These are phyloP conservation scores for Luperina testacea DNA, from an alignment of 2,888 invertebrate species.

Conservation along the genomic window DNA sequence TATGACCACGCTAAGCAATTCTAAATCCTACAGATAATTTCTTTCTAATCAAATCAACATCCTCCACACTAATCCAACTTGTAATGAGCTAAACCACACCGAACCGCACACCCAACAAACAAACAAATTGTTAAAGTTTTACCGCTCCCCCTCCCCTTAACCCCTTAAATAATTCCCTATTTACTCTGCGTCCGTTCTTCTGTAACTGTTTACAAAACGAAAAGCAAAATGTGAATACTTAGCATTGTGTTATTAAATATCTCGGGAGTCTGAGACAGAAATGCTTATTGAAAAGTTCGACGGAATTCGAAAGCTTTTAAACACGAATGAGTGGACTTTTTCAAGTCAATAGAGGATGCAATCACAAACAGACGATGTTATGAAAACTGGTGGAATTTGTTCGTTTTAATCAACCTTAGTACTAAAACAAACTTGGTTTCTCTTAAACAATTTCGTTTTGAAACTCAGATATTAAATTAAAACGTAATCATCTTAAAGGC, in stretches of 20 bases:
- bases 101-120: slow-evolving; percentile 12
- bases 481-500: background rate
- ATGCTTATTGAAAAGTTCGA: background rate
- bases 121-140: slow-evolving; percentile 17
- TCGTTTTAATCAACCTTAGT: background rate
- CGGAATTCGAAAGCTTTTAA: background rate
- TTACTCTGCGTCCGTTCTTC: slow-evolving; percentile 40
- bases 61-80: background rate
- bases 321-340: background rate
- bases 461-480: background rate
- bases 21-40: background rate
- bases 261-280: background rate
- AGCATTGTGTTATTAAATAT: no score
- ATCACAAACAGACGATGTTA: background rate
- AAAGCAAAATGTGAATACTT: no score
- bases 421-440: background rate
- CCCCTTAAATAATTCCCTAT: slow-evolving; percentile 23
- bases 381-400: background rate
- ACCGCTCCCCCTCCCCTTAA: background rate
- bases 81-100: slow-evolving; percentile 18
- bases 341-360: background rate
- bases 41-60: background rate
- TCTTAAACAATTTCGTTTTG: background rate
- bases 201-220: slow-evolving; percentile 23
- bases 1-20: background rate